phyloP scores from a whole-genome alignment of 2,888 invertebrate species.

The Polylopha cassiicola region DNA sequence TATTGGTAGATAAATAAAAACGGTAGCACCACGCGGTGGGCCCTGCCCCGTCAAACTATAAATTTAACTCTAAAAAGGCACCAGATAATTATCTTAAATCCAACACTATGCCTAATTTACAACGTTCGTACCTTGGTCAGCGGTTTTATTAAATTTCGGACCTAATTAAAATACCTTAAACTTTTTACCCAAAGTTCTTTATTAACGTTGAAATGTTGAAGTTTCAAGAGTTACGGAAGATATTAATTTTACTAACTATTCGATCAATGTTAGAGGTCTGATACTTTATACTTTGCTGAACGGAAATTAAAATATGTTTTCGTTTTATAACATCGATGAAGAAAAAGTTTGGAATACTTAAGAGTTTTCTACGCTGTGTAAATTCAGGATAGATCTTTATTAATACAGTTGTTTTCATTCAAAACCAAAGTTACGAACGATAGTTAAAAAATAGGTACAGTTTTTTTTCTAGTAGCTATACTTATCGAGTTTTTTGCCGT shows the following conservation, averaged over 20 bases:
- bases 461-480: no score
- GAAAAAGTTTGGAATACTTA: conserved; percentile 11
- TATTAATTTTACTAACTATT: conserved; percentile 55
- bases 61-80: conserved; percentile 49
- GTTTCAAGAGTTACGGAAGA: conserved; percentile 35
- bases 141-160: conserved; percentile 62
- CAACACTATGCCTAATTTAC: conserved; percentile 56
- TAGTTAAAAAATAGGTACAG: no score
- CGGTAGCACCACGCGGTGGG: conserved; percentile 49
- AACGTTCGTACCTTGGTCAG: conserved; percentile 45
- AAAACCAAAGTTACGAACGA: no score
- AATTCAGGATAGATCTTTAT: no score
- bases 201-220: conserved; percentile 30
- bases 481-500: no score
- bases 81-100: conserved; percentile 52
- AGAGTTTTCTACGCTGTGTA: conserved; percentile 8
- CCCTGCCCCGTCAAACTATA: conserved; percentile 46
- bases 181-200: conserved; percentile 45
- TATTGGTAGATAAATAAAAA: conserved; percentile 67
- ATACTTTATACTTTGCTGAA: conserved; percentile 11
- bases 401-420: no score
- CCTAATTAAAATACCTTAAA: conserved; percentile 60
- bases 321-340: conserved; percentile 3
- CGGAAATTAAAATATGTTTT: conserved; percentile 18
- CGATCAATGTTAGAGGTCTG: conserved; percentile 31